Percentiles rank a stretch among this genome's conserved stretches.
Evolutionary conservation across 2,888 invertebrate genomes (phyloP).

Genomic region (Phytoseiulus persimilis): DNA sequence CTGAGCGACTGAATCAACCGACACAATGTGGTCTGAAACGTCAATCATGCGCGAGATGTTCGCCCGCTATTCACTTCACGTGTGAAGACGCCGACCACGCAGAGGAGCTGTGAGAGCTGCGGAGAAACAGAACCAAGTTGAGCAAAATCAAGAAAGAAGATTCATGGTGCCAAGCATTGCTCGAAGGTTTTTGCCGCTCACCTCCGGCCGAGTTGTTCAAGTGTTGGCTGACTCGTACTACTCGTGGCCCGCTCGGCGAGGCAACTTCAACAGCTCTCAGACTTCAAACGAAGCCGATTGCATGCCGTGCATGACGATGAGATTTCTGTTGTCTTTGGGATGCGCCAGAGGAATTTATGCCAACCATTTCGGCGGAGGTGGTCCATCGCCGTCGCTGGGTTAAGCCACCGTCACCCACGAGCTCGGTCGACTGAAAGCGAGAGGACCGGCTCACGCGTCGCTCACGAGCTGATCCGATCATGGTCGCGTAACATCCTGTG

Average conservation of each 20-base stretch:
- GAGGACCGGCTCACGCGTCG: neutral
- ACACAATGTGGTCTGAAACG: neutral
- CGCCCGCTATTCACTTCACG: neutral
- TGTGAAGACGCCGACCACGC: slow-evolving; percentile 5
- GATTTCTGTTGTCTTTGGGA: neutral
- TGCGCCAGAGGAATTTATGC: neutral
- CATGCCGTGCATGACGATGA: neutral
- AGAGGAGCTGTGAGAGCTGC: neutral
- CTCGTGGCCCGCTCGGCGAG: neutral
- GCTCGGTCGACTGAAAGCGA: neutral
- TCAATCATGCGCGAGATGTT: neutral
- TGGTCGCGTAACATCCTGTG: neutral
- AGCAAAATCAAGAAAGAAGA: neutral
- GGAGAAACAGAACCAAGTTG: neutral
- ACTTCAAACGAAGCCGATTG: neutral
- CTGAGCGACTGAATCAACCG: neutral
- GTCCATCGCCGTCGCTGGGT: neutral
- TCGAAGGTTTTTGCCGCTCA: neutral
- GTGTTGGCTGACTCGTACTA: neutral
- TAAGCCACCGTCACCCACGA: neutral
- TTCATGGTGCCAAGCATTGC: neutral
- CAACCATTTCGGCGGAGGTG: neutral
- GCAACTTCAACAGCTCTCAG: neutral
- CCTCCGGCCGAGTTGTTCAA: neutral
- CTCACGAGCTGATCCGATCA: neutral